A percentile compares a stretch with the other conserved stretches of the same genome.
Evolutionary conservation across 2,797 vertebrate genomes (phyloP).

Genomic region (Diplodus puntazzo): DNA sequence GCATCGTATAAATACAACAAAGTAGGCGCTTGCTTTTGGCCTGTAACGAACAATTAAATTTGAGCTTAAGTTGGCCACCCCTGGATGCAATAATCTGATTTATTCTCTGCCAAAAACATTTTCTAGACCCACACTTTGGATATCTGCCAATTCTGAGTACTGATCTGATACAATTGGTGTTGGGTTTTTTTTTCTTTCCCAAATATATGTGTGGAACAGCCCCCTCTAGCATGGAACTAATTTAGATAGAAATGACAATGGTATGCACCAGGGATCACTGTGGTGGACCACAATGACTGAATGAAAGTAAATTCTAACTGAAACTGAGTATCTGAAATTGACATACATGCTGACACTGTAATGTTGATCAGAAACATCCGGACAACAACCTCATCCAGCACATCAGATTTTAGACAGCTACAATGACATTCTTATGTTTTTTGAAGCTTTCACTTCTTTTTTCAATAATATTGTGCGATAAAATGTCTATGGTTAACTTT

Average conservation of each 20-base stretch:
- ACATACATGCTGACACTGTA: too few relatives aligned
- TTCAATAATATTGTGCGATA: background rate
- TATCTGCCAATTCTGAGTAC: background rate
- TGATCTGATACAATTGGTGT: background rate
- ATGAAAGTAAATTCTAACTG: background rate
- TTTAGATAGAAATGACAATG: background rate
- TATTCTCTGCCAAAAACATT: background rate
- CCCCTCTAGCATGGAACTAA: background rate
- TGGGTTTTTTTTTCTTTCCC: background rate
- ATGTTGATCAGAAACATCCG: too few relatives aligned
- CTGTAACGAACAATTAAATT: too few relatives aligned
- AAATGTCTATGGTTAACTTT: background rate
- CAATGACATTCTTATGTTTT: too few relatives aligned
- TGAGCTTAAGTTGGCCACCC: too few relatives aligned
- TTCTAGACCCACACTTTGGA: background rate
- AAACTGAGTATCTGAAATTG: background rate
- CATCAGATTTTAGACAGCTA: background rate
- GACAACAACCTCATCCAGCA: background rate
- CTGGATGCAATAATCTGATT: background rate
- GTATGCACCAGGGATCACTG: background rate
- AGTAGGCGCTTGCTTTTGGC: too few relatives aligned
- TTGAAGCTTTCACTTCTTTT: too few relatives aligned
- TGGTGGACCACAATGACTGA: background rate
- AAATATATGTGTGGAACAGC: background rate
- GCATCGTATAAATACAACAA: too few relatives aligned